Evolutionary conservation across 1,140 invertebrate species (phyloP).

Genomic region (Sycophila sp.): DNA sequence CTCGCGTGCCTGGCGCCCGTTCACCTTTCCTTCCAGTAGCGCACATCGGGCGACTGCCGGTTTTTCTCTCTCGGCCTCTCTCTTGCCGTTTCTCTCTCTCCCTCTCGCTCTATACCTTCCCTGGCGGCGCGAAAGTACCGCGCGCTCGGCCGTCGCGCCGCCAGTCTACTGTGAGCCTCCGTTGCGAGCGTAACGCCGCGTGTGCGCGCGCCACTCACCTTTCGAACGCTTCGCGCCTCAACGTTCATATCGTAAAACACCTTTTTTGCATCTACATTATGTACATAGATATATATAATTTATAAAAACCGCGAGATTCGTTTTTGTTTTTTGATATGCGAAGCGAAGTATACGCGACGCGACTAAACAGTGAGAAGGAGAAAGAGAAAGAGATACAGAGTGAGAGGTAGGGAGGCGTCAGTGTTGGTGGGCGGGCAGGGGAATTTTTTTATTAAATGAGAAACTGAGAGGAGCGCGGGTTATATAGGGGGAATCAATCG

Average conservation of each 20-base stretch:
- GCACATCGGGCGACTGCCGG: neutral
- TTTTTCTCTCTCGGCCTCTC: neutral
- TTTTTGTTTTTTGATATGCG: too few species aligned
- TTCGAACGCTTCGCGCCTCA: neutral
- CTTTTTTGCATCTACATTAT: neutral
- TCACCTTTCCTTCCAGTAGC: neutral
- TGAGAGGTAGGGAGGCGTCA: too few species aligned
- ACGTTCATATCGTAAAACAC: neutral
- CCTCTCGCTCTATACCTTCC: neutral
- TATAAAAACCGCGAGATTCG: too few species aligned
- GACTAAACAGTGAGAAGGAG: too few species aligned
- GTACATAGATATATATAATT: too few species aligned
- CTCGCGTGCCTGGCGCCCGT: neutral
- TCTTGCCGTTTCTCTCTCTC: too few species aligned
- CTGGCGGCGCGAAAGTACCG: neutral
- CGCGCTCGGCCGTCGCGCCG: neutral
- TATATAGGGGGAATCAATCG: too few species aligned
- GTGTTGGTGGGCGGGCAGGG: too few species aligned
- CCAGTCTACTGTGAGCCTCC: constrained; percentile 22
- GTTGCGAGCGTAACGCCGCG: constrained; percentile 12
- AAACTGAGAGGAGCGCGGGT: too few species aligned
- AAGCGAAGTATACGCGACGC: too few species aligned
- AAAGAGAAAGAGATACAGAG: too few species aligned
- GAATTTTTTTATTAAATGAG: too few species aligned
- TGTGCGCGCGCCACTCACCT: neutral